Percentiles rank a stretch among this genome's conserved stretches.
Evolutionary conservation across 2,113 vertebrate genomes (phyloP).

Genomic region (Prunella himalayana): DNA sequence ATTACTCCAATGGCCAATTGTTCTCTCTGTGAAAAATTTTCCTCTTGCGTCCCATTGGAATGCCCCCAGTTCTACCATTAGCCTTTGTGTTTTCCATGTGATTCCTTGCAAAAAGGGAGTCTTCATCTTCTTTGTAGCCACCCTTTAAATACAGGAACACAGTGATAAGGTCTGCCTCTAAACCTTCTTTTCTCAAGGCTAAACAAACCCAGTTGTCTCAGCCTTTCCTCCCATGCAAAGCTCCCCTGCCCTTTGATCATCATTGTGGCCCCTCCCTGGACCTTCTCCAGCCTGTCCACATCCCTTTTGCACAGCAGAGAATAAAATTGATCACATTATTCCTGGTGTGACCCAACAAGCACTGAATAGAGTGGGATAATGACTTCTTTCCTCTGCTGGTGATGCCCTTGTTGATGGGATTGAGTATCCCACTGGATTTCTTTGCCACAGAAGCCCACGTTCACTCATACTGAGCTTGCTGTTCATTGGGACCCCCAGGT

Average conservation of each 20-base stretch:
- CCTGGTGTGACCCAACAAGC: not conserved
- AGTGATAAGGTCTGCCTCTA: not conserved
- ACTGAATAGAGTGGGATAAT: not conserved
- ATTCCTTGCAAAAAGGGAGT: not conserved
- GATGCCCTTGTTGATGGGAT: not conserved
- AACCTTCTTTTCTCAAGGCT: not conserved
- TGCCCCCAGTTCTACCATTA: not conserved
- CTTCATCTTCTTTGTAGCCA: not conserved
- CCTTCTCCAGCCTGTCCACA: not conserved
- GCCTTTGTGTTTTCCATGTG: not conserved
- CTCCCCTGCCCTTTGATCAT: not conserved
- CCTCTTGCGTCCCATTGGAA: not conserved
- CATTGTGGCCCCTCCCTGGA: not conserved
- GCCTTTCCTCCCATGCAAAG: not conserved
- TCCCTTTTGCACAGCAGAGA: not conserved
- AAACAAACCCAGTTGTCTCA: not conserved
- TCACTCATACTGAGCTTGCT: not conserved
- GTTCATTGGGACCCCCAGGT: not conserved
- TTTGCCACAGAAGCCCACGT: rapidly evolving
- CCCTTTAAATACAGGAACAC: not conserved
- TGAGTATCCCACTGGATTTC: not conserved
- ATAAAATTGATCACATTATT: not conserved
- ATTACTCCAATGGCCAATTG: not conserved
- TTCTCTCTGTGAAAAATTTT: not conserved
- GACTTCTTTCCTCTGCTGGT: not conserved